Evolutionary conservation across 2,888 invertebrate genomes (phyloP).

Genomic region (Eumacrocentrus americanus): DNA sequence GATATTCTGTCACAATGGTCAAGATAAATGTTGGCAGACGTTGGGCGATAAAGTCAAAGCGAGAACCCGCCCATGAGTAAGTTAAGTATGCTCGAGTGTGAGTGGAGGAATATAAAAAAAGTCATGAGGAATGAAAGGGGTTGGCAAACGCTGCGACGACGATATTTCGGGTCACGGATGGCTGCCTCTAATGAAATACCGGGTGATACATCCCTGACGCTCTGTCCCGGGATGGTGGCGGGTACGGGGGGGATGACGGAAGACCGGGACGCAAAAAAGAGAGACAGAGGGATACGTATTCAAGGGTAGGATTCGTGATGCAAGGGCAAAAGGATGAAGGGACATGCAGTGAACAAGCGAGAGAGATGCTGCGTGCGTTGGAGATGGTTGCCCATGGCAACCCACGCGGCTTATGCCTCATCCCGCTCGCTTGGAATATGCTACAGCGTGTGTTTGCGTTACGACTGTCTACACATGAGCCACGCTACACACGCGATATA

Average conservation of each 20-base stretch:
- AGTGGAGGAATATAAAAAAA: conserved; percentile 9
- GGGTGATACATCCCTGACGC: conserved; percentile 42
- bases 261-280: conserved; percentile 32
- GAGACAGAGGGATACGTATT: conserved; percentile 10
- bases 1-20: conserved; percentile 5
- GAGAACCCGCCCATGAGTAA: not conserved
- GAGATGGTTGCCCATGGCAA: conserved; percentile 57
- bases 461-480: conserved; percentile 12
- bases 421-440: conserved; percentile 28
- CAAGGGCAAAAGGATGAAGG: conserved; percentile 20
- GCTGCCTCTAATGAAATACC: conserved; percentile 41
- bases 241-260: conserved; percentile 29
- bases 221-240: conserved; percentile 27
- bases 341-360: conserved; percentile 26
- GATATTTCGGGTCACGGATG: conserved; percentile 41
- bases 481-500: not conserved
- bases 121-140: conserved; percentile 13
- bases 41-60: too few species aligned
- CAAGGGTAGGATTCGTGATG: conserved; percentile 25
- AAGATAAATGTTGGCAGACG: not conserved
- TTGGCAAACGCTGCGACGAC: conserved; percentile 28
- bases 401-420: conserved; percentile 46
- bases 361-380: conserved; percentile 43
- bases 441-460: conserved; percentile 20
- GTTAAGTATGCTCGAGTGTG: not conserved